Conservation (phyloP, 2,888 invertebrate species). For the Spodoptera picta region DNA sequence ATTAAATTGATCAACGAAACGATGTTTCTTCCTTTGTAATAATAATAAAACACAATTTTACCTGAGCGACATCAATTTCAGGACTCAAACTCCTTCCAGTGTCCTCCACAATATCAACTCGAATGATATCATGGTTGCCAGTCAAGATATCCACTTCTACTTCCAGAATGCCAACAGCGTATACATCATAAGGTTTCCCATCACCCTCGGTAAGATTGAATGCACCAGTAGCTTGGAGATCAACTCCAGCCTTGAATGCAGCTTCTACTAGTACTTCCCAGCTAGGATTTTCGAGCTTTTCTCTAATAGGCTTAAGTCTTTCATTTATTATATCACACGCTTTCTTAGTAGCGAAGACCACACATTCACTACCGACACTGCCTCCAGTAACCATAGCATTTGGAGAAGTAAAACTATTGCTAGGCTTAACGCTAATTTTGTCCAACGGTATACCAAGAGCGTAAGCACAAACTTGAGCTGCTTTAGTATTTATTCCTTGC, state of each 20-base stretch:
- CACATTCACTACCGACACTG: constrained; percentile 91
- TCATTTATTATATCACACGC: constrained; percentile 90
- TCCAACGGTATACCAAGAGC: constrained; percentile 91
- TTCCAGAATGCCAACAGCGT: constrained; percentile 90
- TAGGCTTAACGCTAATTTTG: constrained; percentile 90
- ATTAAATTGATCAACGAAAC: too few species aligned
- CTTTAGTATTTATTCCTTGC: constrained; percentile 95
- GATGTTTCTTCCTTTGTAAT: too few species aligned
- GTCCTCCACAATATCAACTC: constrained; percentile 93
- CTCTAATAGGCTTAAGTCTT: constrained; percentile 89
- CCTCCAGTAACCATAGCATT: constrained; percentile 91
- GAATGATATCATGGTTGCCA: constrained; percentile 91
- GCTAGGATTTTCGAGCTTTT: constrained; percentile 82
- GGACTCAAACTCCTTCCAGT: constrained; percentile 92
- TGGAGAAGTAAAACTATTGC: constrained; percentile 88
- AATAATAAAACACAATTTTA: constrained; percentile 41
- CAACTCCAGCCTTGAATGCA: too few species aligned
- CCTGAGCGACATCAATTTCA: constrained; percentile 92
- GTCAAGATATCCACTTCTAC: constrained; percentile 94
- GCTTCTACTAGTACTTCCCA: constrained; percentile 88
- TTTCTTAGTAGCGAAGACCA: constrained; percentile 87
- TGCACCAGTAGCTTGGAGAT: constrained; percentile 81
- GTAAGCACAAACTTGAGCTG: constrained; percentile 92
- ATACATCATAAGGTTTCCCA: constrained; percentile 89
- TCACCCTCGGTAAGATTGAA: constrained; percentile 83